A percentile compares a stretch with the other conserved stretches of the same genome.
Evolutionary conservation across 2,113 vertebrate species (phyloP).

Genomic region (Paramisgurnus dabryanus): DNA sequence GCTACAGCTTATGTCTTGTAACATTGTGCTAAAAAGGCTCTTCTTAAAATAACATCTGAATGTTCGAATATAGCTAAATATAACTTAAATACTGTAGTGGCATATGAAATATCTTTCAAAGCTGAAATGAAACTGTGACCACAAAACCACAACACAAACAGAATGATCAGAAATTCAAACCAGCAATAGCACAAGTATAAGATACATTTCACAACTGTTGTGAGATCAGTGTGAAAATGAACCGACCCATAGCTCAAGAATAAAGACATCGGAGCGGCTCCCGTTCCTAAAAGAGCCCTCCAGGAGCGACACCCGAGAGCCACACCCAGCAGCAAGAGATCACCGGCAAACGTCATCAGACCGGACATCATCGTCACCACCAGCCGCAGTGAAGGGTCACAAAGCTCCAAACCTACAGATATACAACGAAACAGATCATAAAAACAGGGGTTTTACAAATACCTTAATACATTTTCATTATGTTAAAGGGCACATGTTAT

Average conservation of each 20-base stretch:
- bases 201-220: not conserved
- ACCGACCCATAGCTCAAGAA: conserved; percentile 84
- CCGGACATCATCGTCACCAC: conserved; percentile 80
- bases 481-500: too few relatives aligned
- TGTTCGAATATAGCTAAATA: too few relatives aligned
- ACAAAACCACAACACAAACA: too few relatives aligned
- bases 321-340: conserved; percentile 84
- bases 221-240: not conserved
- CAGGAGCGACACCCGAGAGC: conserved; percentile 84
- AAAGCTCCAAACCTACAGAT: conserved; percentile 83
- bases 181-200: not conserved
- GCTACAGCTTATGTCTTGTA: too few relatives aligned
- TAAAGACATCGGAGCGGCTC: conserved; percentile 81
- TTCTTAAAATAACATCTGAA: too few relatives aligned
- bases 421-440: not conserved
- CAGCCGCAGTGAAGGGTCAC: conserved; percentile 82
- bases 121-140: too few relatives aligned
- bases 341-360: conserved; percentile 79
- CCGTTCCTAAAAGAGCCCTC: conserved; percentile 82
- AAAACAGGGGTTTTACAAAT: not conserved
- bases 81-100: too few relatives aligned
- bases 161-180: too few relatives aligned
- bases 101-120: too few relatives aligned
- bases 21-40: too few relatives aligned
- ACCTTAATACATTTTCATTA: too few relatives aligned